Percentiles rank a stretch among this genome's conserved stretches.
Evolutionary conservation across 64 coral and sea anemone species (phyloP).

Genomic region (Montipora cactus): DNA sequence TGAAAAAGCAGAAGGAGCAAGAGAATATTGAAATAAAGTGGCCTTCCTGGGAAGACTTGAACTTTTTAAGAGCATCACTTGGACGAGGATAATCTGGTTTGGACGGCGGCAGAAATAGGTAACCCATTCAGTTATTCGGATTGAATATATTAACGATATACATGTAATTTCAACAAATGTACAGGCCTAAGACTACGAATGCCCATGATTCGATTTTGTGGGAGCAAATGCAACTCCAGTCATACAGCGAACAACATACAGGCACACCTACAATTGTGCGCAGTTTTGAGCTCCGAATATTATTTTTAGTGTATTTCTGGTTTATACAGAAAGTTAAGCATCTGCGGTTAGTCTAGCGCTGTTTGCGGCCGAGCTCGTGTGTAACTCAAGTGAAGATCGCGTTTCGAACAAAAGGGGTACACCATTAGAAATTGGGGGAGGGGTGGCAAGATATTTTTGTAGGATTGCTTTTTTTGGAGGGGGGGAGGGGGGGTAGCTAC

Average conservation of each 20-base stretch:
- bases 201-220: slow-evolving; percentile 34
- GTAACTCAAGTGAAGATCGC: neutral
- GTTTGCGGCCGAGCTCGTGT: neutral
- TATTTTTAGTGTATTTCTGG: slow-evolving; percentile 28
- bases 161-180: slow-evolving; percentile 42
- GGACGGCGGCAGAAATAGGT: slow-evolving; percentile 30
- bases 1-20: no score
- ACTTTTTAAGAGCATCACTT: slow-evolving; percentile 39
- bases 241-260: slow-evolving; percentile 36
- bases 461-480: no score
- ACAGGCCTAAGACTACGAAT: slow-evolving; percentile 18
- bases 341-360: neutral
- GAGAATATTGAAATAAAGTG: neutral
- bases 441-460: slow-evolving; percentile 6
- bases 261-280: slow-evolving; percentile 37
- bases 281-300: slow-evolving; percentile 26
- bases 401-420: slow-evolving; percentile 4
- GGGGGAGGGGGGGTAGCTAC: neutral
- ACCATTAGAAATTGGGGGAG: neutral
- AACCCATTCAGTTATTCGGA: slow-evolving; percentile 32
- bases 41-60: slow-evolving; percentile 43
- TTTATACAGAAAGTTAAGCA: slow-evolving; percentile 3
- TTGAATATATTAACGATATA: neutral
- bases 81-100: slow-evolving; percentile 52
- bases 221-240: slow-evolving; percentile 35